These are phyloP conservation scores for Enteromius viviparus DNA, from an alignment of 2,797 vertebrate genomes.

Conservation along the genomic window DNA sequence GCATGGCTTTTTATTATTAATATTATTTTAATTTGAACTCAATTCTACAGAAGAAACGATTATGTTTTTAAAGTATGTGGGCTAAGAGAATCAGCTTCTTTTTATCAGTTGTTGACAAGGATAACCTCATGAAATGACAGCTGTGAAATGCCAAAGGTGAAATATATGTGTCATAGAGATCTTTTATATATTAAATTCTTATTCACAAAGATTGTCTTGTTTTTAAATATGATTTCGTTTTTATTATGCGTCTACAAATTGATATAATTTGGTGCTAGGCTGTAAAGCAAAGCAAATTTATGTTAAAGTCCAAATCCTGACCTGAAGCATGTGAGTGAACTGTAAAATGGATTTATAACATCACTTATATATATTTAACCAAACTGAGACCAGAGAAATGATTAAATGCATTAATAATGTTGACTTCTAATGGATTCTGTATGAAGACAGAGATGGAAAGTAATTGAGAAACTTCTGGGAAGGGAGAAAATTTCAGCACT, in stretches of 20 bases:
- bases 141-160: not conserved
- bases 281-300: not conserved
- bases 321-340: not conserved
- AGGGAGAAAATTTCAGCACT: not conserved
- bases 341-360: conserved; percentile 13
- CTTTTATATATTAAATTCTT: not conserved
- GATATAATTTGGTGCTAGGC: not conserved
- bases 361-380: conserved; percentile 2
- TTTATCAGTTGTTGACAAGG: not conserved
- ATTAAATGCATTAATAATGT: conserved; percentile 20
- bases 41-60: not conserved
- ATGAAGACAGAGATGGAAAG: conserved; percentile 1
- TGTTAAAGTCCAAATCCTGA: not conserved
- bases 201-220: not conserved
- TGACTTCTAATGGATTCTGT: not conserved
- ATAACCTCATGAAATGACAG: not conserved
- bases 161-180: not conserved
- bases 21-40: not conserved
- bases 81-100: not conserved
- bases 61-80: not conserved
- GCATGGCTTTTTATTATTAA: not conserved
- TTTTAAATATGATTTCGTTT: not conserved
- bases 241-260: not conserved
- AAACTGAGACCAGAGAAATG: not conserved
- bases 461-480: not conserved